Evolutionary conservation across 1,140 invertebrate species (phyloP).

Genomic region (Phenacoccus solenopsis): DNA sequence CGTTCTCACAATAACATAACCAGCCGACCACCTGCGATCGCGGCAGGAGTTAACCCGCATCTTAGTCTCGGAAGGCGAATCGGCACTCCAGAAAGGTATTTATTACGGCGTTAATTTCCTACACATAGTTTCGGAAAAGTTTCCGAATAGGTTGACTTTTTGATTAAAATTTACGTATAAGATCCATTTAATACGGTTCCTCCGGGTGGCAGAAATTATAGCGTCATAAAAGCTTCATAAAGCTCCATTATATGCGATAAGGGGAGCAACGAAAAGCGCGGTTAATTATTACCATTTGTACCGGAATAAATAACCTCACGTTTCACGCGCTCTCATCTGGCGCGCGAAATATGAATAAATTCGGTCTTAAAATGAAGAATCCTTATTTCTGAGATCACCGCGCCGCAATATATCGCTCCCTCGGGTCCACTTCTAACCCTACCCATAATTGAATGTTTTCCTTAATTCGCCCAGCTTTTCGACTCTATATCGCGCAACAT

Average conservation of each 20-base stretch:
- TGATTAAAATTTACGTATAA: too few species aligned
- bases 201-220: background rate
- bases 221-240: constrained; percentile 14
- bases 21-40: too few species aligned
- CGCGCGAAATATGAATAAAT: constrained; percentile 15
- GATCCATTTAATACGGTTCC: too few species aligned
- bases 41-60: too few species aligned
- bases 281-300: constrained; percentile 13
- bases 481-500: background rate
- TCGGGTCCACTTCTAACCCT: constrained; percentile 14
- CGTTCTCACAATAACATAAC: too few species aligned
- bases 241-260: constrained; percentile 6
- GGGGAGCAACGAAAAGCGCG: background rate
- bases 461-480: constrained; percentile 6
- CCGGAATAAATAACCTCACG: constrained; percentile 12
- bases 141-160: too few species aligned
- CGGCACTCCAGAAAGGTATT: too few species aligned
- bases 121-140: too few species aligned
- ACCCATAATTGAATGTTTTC: constrained; percentile 18
- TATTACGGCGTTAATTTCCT: too few species aligned
- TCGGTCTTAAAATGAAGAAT: constrained; percentile 10
- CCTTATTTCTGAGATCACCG: background rate
- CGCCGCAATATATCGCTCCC: constrained; percentile 9
- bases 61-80: too few species aligned
- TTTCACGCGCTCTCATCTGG: background rate